Evolutionary conservation across 2,797 vertebrate genomes (phyloP), one percentile per base, ranked within the genome.

Genomic region (Erpetoichthys calabaricus): DNA sequence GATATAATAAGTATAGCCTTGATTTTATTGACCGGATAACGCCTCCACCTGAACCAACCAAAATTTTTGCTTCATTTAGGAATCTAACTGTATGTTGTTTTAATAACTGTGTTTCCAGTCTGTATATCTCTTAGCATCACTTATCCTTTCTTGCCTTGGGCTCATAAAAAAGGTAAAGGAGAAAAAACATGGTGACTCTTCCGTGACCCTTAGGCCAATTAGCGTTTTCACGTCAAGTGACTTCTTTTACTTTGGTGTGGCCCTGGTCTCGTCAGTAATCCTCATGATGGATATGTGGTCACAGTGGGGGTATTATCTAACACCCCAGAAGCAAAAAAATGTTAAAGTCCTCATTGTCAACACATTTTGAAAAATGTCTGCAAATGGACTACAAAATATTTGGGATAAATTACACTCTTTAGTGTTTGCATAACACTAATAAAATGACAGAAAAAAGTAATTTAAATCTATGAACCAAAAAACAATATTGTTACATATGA

Each of bases 1-100:
- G 80, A 84, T 83, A 73, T 83, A 82, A 84, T 80, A 77, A 78
- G 77, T 74, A 72, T 70, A 73, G 76, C 75, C 77, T 81, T 84
- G 78, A 74, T 84, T 83, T 83, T 79, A 83, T 80, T 80, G 77
- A 79, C 73, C 77, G 76, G 68, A 71, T 76, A 78, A 84, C 78
- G 2, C 81, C 76, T 64, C 71, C 50, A 75, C 67, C 7, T 7
- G 62, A 70, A 75, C 78, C 73, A 7, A 51, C 64, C 65, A 70
- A 69, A 25, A 25, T 25, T 25, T 25, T 25, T 25, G 25, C 25
- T 25, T 25, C 25, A 25, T 25, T 25, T 25, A 25, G 25, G 25
- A 25, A 25, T 25, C 25, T 25, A 25, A 25, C 25, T 25, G 25
- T 25, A 25, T 25, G 25, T 25, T 25, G 25, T 25, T 25, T 25